Evolutionary conservation across 2,113 vertebrate genomes (phyloP).

Genomic region (Bubo bubo): DNA sequence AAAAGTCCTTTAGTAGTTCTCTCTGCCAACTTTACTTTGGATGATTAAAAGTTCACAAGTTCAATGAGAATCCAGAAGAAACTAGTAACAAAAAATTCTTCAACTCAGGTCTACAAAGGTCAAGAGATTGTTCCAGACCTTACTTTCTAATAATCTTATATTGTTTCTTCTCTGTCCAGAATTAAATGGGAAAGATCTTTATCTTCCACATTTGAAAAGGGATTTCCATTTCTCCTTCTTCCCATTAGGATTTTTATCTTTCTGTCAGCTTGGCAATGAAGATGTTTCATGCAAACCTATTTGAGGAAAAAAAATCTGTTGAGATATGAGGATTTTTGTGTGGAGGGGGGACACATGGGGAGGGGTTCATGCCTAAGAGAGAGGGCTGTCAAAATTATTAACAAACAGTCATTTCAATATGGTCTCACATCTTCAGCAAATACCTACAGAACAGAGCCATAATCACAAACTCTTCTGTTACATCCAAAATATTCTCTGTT

Average conservation of each 20-base stretch:
- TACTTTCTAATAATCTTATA: neutral
- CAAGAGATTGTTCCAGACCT: neutral
- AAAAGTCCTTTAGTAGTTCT: neutral
- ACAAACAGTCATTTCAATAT: neutral
- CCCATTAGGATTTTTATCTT: neutral
- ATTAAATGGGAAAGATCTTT: neutral
- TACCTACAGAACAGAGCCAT: neutral
- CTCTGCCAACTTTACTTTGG: neutral
- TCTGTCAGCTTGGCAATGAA: neutral
- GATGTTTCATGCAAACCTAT: neutral
- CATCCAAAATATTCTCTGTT: neutral
- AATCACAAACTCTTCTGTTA: neutral
- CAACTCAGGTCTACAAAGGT: neutral
- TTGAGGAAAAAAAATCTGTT: neutral
- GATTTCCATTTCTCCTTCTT: neutral
- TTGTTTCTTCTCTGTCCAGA: neutral
- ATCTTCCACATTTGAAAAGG: neutral
- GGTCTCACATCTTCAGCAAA: neutral
- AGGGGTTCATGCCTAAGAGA: neutral
- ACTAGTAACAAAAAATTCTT: neutral
- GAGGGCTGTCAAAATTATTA: neutral
- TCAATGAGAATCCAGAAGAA: neutral
- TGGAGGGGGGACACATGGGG: neutral
- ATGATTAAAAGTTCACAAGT: neutral
- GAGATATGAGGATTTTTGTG: neutral